Evolutionary conservation across 2,113 vertebrate genomes (phyloP).

Genomic region (Salvelinus sp.): DNA sequence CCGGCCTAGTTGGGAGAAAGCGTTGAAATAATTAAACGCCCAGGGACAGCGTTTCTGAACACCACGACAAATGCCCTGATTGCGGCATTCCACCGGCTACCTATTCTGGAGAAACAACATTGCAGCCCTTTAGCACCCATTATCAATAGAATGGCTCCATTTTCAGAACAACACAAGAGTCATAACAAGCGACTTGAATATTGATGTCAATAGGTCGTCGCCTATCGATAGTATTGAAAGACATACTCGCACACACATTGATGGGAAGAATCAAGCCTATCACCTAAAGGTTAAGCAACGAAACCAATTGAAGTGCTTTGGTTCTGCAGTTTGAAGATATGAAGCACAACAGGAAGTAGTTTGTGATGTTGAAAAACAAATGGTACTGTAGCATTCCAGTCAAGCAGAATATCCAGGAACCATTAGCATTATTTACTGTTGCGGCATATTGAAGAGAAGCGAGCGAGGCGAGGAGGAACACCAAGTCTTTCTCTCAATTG

Average conservation of each 20-base stretch:
- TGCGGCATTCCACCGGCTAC: slow-evolving; percentile 9
- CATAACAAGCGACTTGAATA: slow-evolving; percentile 35
- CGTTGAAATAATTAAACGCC: neutral
- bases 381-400: slow-evolving; percentile 56
- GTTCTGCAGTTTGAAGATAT: slow-evolving; percentile 56
- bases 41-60: slow-evolving; percentile 24
- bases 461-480: slow-evolving; percentile 34
- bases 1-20: neutral
- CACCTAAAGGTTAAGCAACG: slow-evolving; percentile 69
- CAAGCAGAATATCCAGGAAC: slow-evolving; percentile 65
- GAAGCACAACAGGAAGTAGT: slow-evolving; percentile 51
- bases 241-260: slow-evolving; percentile 44
- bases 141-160: slow-evolving; percentile 45
- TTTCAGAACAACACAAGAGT: slow-evolving; percentile 40
- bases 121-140: slow-evolving; percentile 9
- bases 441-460: slow-evolving; percentile 35
- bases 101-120: slow-evolving; percentile 26
- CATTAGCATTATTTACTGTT: slow-evolving; percentile 71
- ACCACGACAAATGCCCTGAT: slow-evolving; percentile 24
- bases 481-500: slow-evolving; percentile 53
- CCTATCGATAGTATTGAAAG: slow-evolving; percentile 57
- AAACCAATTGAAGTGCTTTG: slow-evolving; percentile 53
- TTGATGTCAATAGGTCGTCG: slow-evolving; percentile 48
- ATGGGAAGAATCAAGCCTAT: slow-evolving; percentile 54
- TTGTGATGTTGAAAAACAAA: slow-evolving; percentile 64